Evolutionary conservation across 2,113 vertebrate genomes (phyloP).

Genomic region (Boleophthalmus pectinirostris): DNA sequence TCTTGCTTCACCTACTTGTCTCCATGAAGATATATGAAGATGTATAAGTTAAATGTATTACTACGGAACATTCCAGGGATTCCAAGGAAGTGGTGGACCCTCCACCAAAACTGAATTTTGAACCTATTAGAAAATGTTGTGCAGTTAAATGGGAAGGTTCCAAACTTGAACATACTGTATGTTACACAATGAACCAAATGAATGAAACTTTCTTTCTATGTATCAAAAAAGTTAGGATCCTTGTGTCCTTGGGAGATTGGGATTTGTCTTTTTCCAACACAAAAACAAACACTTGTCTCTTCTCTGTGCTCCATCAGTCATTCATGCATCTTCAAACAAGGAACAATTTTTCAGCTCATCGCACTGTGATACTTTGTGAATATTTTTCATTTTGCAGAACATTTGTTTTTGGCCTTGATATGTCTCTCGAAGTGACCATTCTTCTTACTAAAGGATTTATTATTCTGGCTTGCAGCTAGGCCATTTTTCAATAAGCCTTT

Average conservation of each 20-base stretch:
- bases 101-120: too few relatives aligned
- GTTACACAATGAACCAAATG: background rate
- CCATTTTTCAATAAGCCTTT: background rate
- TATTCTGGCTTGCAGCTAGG: background rate
- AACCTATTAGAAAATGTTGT: background rate
- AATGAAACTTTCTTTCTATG: background rate
- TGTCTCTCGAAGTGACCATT: constrained; percentile 5
- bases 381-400: background rate
- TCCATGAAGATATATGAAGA: too few relatives aligned
- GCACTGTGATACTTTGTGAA: constrained; percentile 2
- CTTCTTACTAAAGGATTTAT: background rate
- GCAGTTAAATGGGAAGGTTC: background rate
- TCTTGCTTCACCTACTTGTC: too few relatives aligned
- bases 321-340: constrained; percentile 8
- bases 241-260: background rate
- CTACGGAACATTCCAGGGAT: too few relatives aligned
- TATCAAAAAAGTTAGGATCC: background rate
- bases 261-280: constrained; percentile 5
- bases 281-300: background rate
- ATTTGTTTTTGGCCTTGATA: background rate
- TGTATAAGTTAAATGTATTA: too few relatives aligned
- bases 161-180: constrained; percentile 1
- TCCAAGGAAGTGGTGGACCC: too few relatives aligned
- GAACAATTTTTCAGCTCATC: constrained; percentile 1
- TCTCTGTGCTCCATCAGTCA: constrained; percentile 9